phyloP scores from a whole-genome alignment of 2,113 vertebrate species.

The Hippocampus comes region DNA sequence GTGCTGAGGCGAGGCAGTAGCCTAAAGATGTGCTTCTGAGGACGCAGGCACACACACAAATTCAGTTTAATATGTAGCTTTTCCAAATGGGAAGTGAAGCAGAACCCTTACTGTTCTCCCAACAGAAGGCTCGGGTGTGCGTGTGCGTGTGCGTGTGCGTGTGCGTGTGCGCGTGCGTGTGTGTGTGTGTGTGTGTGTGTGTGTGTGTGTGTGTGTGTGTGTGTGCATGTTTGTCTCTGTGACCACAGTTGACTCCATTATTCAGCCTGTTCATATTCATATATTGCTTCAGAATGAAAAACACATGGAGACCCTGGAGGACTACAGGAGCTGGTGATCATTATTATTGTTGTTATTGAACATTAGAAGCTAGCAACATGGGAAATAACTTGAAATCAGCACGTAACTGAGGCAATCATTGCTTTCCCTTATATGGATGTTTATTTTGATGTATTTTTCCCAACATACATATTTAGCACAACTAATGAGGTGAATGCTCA shows the following conservation, averaged over 20 bases:
- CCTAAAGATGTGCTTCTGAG: conserved; percentile 58
- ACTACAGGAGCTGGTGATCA: conserved; percentile 16
- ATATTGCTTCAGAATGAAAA: conserved; percentile 49
- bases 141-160: conserved; percentile 21
- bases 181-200: conserved; percentile 21
- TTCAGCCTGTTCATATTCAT: conserved; percentile 63
- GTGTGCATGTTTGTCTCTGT: conserved; percentile 13
- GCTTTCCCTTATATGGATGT: not conserved
- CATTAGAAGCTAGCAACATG: conserved; percentile 17
- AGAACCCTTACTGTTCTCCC: conserved; percentile 57
- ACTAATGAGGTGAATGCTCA: not conserved
- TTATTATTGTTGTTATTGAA: conserved; percentile 49
- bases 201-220: conserved; percentile 26
- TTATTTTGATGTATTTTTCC: not conserved
- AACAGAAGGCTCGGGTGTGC: conserved; percentile 34
- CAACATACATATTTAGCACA: not conserved
- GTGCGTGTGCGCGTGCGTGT: conserved; percentile 25
- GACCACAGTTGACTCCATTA: conserved; percentile 60
- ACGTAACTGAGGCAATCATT: conserved; percentile 13
- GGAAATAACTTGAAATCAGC: conserved; percentile 24
- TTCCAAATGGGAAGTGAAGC: conserved; percentile 69
- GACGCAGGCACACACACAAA: conserved; percentile 36
- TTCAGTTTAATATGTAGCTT: conserved; percentile 71
- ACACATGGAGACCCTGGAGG: conserved; percentile 28
- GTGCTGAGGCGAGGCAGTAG: conserved; percentile 55